Base-by-base conservation (phyloP, 2,797 vertebrate genomes). In the Chrosomus eos region DNA sequence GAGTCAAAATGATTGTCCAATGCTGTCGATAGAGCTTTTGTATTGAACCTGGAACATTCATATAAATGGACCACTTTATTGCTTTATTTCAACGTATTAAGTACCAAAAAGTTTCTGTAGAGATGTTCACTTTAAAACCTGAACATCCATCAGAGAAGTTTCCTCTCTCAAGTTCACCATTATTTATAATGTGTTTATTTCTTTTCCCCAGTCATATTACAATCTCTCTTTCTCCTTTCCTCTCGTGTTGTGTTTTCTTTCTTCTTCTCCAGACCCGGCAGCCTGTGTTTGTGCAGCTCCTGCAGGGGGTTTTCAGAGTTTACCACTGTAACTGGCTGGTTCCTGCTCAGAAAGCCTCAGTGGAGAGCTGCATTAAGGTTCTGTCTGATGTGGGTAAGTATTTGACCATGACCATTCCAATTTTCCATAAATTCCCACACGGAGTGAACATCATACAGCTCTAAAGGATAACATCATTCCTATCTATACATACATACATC, bases 301-400 rank as follows among this genome's bases (percentile, higher is more conserved):
- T 99, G 81, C 98, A 99, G 90, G 98, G 98, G 0, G 98, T 99
- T 45, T 99, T 99, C 92, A 93, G 98, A 80, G 97, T 99, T 0
- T 99, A 97, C 92, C 98, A 99, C 92, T 99, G 98, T 93, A 97
- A 94, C 93, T 99, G 98, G 98, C 93, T 99, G 5, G 92, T 95
- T 91, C 97, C 98, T 0, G 93, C 96, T 85, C 98, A 99, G 90
- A 99, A 99, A 90, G 98, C 97, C 2, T 98, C 97, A 0, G 98
- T 99, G 88, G 98, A 99, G 91, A 96, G 97, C 92, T 99, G 98
- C 85, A 99, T 99, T 87, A 97, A 99, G 84, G 98, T 99, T 28
- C 95, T 99, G 43, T 99, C 98, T 13, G 98, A 99, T 82, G 98
- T 99, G 75, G 98, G 98, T 99, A 93, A 94, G 95, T 83, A 38